Evolutionary conservation across 2,888 invertebrate species (phyloP), one percentile per base, ranked within the genome.

Genomic region (Lottia gigantea): DNA sequence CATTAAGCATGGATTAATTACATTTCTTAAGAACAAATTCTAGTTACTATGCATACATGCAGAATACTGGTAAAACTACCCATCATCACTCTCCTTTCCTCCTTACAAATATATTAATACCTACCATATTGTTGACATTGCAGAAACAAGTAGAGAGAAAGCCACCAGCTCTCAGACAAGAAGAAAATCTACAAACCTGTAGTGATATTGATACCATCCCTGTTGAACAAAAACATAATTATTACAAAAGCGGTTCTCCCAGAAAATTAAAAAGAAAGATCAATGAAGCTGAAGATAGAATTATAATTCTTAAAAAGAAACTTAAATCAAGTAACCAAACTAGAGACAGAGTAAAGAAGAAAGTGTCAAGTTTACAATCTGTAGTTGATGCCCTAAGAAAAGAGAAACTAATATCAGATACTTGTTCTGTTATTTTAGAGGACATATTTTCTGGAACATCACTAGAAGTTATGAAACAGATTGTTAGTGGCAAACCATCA

Each of bases 381-480:
- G 46, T 46, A 46, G 46, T 64, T 19, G 46, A 19, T n/a, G 46
- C 64, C 26, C 26, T 64, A 40, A 23, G 46, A 47, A 16, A 65
- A 65, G 65, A 46, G 46, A 19, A 46, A 65, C 46, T 46, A 16
- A 46, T 65, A 14, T 16, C 47, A 23, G 46, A 46, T 16, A 46
- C 23, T 23, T 46, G 46, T n/a, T 65, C 46, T 46, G 65, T 16
- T n/a, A 23, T 23, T 25, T n/a, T 46, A 14, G 46, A 46, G 46
- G 46, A 65, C 16, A 65, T 14, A 46, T 65, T 65, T 45, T 65
- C 65, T 46, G 65, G 65, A 15, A 47, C 65, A 45, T 40, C 65
- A 65, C 46, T 46, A 19, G 46, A 65, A 25, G 12, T 64, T 45
- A 19, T 64, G 46, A 23, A 64, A n/a, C 45, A 15, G n/a, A 46